Base-by-base conservation (phyloP, 2,113 vertebrate species). In the Neodon shergylaensis region DNA sequence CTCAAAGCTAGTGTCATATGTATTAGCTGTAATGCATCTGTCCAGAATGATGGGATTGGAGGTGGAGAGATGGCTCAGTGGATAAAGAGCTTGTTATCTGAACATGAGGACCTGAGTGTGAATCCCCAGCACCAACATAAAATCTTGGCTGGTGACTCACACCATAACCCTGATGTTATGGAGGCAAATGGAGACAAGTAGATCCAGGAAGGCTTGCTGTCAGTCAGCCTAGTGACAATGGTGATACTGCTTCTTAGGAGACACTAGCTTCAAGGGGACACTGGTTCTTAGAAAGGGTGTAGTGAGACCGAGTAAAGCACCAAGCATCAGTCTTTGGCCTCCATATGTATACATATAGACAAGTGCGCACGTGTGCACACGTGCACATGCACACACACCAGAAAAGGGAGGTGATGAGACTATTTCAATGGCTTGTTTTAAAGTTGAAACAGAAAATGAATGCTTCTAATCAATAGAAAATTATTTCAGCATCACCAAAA, bases 401-500 rank as follows among this genome's bases (percentile, higher is more conserved):
- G 11, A 36, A 65, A 65, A 44, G 4, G 14, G n/a, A 63, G 12
- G 17, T 47, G 17, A 47, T 47, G 28, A 17, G 49, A 58, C 72
- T 61, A 61, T 49, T 73, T 47, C 11, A 22, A 26, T 33, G 47
- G 24, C 33, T 93, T 70, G 86, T 76, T 70, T 90, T 39, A 68
- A 92, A 36, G 28, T 21, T 89, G 54, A 92, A 92, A 47, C 24
- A 88, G 22, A 91, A 96, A 92, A 86, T 89, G 68, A 78, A 58
- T 91, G 28, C 33, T 52, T 82, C 3, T 77, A 22, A 61, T 87
- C 47, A 94, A 88, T 65, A 49, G 72, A 76, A 92, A 94, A 76
- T 92, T 49, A 78, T 24, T 85, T 89, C 39, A 68, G 63, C 14
- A 54, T 66, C 28, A 88, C 9, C 11, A n/a, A 74, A 92, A 73